These are phyloP conservation scores for Ambastaia sidthimunki DNA, from an alignment of 2,797 vertebrate species.

Conservation along the genomic window DNA sequence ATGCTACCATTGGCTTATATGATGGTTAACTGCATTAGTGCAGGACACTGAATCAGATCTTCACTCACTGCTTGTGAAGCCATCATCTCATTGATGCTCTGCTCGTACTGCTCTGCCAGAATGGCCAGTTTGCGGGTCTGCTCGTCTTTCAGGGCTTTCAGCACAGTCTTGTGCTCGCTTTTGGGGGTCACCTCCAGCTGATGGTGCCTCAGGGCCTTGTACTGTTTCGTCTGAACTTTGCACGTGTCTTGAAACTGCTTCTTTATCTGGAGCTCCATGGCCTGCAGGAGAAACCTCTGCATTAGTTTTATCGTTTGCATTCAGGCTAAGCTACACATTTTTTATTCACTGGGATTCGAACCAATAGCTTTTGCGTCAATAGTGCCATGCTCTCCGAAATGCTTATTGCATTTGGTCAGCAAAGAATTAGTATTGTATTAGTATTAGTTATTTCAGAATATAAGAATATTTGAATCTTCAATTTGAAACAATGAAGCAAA, in stretches of 20 bases:
- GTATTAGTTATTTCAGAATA: background rate
- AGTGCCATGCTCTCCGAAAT: too few relatives aligned
- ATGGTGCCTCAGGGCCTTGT: constrained; percentile 99
- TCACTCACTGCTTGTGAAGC: constrained; percentile 93
- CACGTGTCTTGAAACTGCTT: constrained; percentile 99
- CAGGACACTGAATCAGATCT: background rate
- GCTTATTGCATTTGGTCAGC: background rate
- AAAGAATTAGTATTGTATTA: too few relatives aligned
- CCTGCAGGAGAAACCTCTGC: constrained; percentile 72
- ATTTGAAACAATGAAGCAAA: background rate
- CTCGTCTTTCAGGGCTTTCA: constrained; percentile 96
- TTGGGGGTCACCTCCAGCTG: constrained; percentile 99
- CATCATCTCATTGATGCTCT: constrained; percentile 99
- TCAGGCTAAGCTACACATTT: too few relatives aligned
- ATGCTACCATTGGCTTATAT: background rate
- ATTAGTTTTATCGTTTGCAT: background rate
- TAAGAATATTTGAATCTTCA: background rate
- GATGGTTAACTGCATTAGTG: background rate
- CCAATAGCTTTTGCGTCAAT: too few relatives aligned
- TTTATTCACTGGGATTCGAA: too few relatives aligned
- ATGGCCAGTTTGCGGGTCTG: constrained; percentile 94
- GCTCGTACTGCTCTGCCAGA: constrained; percentile 93
- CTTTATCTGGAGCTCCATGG: constrained; percentile 99
- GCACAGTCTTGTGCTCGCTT: constrained; percentile 96
- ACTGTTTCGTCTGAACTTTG: constrained; percentile 99